Conservation (phyloP, 2,797 vertebrate genomes). For the Sphaeramia orbicularis region DNA sequence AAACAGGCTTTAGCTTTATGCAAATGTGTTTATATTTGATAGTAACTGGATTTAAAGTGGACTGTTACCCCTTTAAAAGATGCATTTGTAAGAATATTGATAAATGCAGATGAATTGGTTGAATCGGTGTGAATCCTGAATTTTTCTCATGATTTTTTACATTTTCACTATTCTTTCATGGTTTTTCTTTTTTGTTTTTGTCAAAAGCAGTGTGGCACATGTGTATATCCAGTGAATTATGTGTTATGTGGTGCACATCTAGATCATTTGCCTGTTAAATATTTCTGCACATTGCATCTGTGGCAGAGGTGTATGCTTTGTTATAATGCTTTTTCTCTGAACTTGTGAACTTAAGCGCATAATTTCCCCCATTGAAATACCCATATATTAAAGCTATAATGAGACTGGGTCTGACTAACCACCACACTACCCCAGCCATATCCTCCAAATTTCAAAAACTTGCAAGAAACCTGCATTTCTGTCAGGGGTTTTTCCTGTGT, state of each 20-base stretch:
- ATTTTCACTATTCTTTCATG: too few species aligned
- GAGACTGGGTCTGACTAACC: slow-evolving; percentile 35
- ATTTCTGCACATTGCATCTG: neutral
- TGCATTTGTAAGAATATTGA: too few species aligned
- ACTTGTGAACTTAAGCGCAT: neutral
- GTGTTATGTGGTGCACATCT: neutral
- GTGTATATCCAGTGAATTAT: neutral
- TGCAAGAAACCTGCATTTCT: slow-evolving; percentile 40
- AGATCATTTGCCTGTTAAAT: neutral
- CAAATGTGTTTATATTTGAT: too few species aligned
- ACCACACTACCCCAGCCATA: slow-evolving; percentile 22
- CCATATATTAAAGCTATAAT: slow-evolving; percentile 55
- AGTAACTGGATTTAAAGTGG: too few species aligned
- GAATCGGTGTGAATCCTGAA: neutral
- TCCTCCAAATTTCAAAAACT: slow-evolving; percentile 42
- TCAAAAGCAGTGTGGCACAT: too few species aligned
- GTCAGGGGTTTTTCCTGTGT: slow-evolving; percentile 43
- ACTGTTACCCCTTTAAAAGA: too few species aligned
- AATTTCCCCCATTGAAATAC: slow-evolving; percentile 30
- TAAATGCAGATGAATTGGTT: too few species aligned
- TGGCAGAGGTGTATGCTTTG: neutral
- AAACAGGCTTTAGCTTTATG: too few species aligned
- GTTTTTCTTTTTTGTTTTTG: too few species aligned
- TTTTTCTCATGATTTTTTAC: too few species aligned
- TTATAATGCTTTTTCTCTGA: neutral